Evolutionary conservation across 2,888 invertebrate species (phyloP), one percentile per base, ranked within the genome.

Genomic region (Cylindroiulus punctatus): DNA sequence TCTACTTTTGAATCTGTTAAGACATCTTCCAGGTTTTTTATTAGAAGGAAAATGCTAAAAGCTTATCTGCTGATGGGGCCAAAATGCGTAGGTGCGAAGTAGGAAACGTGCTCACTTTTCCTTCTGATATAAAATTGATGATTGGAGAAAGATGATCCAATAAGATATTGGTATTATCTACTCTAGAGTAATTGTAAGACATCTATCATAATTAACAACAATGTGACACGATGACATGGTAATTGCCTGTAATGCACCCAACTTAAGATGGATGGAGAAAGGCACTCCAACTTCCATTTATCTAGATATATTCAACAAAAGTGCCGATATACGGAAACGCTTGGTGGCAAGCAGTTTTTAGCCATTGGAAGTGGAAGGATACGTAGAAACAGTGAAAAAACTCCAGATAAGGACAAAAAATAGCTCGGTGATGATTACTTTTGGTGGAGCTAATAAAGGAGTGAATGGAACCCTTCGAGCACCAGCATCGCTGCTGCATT

Each of bases 181-280:
- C 76, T 76, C 76, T 26, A 30, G 76, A 76, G 76, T 76, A 76
- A 76, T 76, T 76, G 76, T 76, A 76, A 76, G 76, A 84, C 83
- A 86, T 86, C 86, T 86, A 86, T 86, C 86, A 86, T 86, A 86
- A 86, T 86, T 86, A 86, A 86, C 47, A 65, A 40, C 30, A 86
- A 86, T 47, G 84, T 86, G 86, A 86, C 85, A 85, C 76, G 57
- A 52, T 85, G 85, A 85, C 86, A 86, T 86, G 82, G 86, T 86
- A 86, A 86, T 86, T 86, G 76, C 44, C 44, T 47, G 86, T 86
- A 83, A 86, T 85, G 85, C 65, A 83, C 83, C 83, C 83, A 76
- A 76, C 76, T 76, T 76, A 76, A 85, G 85, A 76, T 85, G 76
- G 65, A 85, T 85, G 85, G 85, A 76, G 85, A 36, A 85, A 85